phyloP scores from a whole-genome alignment of 1,140 invertebrate species.

The Bombus terrestris region DNA sequence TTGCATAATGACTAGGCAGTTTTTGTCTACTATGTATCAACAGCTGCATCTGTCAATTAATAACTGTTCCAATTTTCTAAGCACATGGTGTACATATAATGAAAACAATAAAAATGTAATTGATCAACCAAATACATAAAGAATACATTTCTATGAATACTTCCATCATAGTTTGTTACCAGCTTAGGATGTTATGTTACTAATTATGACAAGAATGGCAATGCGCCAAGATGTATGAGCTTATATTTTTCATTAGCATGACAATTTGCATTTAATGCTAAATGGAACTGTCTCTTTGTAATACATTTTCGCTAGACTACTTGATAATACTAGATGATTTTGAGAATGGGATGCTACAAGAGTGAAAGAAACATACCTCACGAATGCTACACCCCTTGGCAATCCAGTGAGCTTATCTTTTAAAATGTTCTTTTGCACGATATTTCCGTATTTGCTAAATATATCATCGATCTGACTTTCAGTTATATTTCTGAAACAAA shows the following conservation, averaged over 20 bases:
- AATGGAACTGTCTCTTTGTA: not conserved
- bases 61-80: conserved; percentile 52
- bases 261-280: not conserved
- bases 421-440: conserved; percentile 95
- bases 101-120: not conserved
- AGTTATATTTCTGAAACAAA: conserved; percentile 86
- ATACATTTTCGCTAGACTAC: not conserved
- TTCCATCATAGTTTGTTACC: not conserved
- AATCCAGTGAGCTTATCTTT: conserved; percentile 93
- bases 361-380: conserved; percentile 87
- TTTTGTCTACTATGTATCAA: conserved; percentile 25
- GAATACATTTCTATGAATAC: too few relatives aligned
- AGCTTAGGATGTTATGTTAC: not conserved
- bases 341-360: not conserved
- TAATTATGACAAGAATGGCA: conserved; percentile 43
- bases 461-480: conserved; percentile 92
- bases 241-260: not conserved
- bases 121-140: not conserved
- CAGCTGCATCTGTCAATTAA: conserved; percentile 48
- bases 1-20: conserved; percentile 68
- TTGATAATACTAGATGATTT: not conserved
- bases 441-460: conserved; percentile 93
- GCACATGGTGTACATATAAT: conserved; percentile 1
- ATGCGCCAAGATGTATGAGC: conserved; percentile 1
- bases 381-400: conserved; percentile 94